Evolutionary conservation across 2,797 vertebrate genomes (phyloP).

Genomic region (Lagorchestes hirsutus): DNA sequence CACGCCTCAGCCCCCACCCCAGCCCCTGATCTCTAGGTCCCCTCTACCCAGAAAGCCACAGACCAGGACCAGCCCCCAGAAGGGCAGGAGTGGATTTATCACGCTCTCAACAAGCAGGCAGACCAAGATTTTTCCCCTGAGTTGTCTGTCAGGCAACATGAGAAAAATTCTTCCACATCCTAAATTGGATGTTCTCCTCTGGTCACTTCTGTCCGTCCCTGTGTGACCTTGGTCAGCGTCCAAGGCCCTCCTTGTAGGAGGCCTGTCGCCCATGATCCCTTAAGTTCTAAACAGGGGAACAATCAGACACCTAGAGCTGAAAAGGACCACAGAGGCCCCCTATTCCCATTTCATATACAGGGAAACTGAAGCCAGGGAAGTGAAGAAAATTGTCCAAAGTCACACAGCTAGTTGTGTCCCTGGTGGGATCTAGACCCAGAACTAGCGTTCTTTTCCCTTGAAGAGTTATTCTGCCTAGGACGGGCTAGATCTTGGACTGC

Average conservation of each 20-base stretch:
- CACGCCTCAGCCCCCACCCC: neutral
- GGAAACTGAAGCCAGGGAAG: fast-evolving
- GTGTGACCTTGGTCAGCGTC: too few species aligned
- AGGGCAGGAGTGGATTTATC: neutral
- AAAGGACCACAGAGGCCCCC: neutral
- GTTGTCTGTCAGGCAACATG: fast-evolving
- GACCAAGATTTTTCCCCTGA: neutral
- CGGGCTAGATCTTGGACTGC: neutral
- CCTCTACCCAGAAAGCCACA: constrained; percentile 31
- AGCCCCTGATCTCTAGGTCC: constrained; percentile 22
- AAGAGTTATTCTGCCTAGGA: neutral
- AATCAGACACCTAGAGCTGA: neutral
- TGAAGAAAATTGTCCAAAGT: neutral
- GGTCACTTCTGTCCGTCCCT: too few species aligned
- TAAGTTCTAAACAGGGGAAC: neutral
- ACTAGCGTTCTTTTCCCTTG: neutral
- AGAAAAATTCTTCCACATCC: neutral
- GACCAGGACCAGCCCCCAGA: neutral
- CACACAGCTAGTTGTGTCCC: fast-evolving
- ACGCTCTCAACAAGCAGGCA: neutral
- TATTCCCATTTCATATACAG: neutral
- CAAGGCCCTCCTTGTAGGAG: fast-evolving
- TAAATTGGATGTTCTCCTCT: fast-evolving
- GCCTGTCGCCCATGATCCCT: fast-evolving
- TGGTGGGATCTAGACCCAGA: neutral